phyloP scores from a whole-genome alignment of 2,888 invertebrate genomes.

The Chrysolina haemoptera region DNA sequence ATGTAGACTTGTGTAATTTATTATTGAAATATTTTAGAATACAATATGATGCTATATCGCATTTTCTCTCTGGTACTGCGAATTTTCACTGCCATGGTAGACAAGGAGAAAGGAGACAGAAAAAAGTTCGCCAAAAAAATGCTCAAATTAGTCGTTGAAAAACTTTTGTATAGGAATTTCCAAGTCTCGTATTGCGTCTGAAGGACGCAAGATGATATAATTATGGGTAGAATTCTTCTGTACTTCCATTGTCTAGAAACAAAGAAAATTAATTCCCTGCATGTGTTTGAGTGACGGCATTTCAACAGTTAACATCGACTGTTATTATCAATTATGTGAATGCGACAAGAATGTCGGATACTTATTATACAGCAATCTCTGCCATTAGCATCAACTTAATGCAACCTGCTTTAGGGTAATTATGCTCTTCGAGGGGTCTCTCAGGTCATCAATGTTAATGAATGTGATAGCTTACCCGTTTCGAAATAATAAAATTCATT shows the following conservation, averaged over 20 bases:
- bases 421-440: too few species aligned
- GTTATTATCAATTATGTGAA: not conserved
- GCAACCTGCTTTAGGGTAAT: too few species aligned
- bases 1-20: not conserved
- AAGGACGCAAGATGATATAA: not conserved
- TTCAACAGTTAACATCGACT: too few species aligned
- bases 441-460: too few species aligned
- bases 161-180: not conserved
- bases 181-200: not conserved
- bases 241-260: too few species aligned
- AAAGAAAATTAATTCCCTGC: too few species aligned
- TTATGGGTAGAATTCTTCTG: not conserved
- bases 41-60: not conserved
- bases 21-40: not conserved
- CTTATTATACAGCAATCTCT: too few species aligned
- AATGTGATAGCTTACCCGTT: too few species aligned
- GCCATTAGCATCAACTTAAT: too few species aligned
- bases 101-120: not conserved
- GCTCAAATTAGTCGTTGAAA: not conserved
- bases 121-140: slow-evolving; percentile 5
- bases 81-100: slow-evolving; percentile 16
- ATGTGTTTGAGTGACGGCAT: too few species aligned
- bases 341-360: too few species aligned
- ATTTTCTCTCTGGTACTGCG: not conserved
- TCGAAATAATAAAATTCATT: too few species aligned